Evolutionary conservation across 2,113 vertebrate species (phyloP).

Genomic region (Perccottus glenii): DNA sequence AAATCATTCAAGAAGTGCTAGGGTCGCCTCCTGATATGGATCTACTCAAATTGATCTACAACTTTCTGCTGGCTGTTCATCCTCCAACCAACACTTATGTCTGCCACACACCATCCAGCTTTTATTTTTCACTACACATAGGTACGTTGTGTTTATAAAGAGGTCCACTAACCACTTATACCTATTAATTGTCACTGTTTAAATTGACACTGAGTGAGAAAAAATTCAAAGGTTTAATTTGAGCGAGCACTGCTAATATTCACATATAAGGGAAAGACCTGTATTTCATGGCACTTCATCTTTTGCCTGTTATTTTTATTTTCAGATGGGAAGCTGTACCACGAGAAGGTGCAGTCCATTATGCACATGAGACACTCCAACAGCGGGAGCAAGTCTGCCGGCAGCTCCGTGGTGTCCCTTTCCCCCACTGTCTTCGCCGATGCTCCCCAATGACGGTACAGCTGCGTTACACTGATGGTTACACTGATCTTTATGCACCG

Average conservation of each 20-base stretch:
- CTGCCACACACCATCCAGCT: conserved; percentile 95
- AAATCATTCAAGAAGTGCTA: conserved; percentile 97
- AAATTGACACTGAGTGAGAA: not conserved
- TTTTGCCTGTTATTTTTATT: conserved; percentile 39
- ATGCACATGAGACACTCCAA: conserved; percentile 86
- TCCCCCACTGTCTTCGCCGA: conserved; percentile 85
- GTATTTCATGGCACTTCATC: too few species aligned
- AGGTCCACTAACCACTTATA: too few species aligned
- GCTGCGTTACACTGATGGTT: not conserved
- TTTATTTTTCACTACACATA: conserved; percentile 96
- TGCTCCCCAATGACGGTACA: conserved; percentile 81
- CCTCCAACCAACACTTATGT: conserved; percentile 98
- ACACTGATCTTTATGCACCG: not conserved
- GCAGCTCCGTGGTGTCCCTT: conserved; percentile 82
- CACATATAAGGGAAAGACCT: not conserved
- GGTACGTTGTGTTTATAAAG: conserved; percentile 77
- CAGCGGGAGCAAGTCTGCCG: conserved; percentile 83
- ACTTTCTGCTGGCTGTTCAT: conserved; percentile 96
- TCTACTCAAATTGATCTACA: conserved; percentile 90
- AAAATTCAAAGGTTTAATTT: conserved; percentile 4
- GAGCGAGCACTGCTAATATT: not conserved
- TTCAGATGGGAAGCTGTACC: conserved; percentile 94
- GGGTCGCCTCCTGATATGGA: conserved; percentile 96
- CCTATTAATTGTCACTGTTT: not conserved
- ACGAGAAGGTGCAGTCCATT: conserved; percentile 94